These are phyloP conservation scores for Apodemia mormo DNA, from an alignment of 2,888 invertebrate genomes.

Conservation along the genomic window DNA sequence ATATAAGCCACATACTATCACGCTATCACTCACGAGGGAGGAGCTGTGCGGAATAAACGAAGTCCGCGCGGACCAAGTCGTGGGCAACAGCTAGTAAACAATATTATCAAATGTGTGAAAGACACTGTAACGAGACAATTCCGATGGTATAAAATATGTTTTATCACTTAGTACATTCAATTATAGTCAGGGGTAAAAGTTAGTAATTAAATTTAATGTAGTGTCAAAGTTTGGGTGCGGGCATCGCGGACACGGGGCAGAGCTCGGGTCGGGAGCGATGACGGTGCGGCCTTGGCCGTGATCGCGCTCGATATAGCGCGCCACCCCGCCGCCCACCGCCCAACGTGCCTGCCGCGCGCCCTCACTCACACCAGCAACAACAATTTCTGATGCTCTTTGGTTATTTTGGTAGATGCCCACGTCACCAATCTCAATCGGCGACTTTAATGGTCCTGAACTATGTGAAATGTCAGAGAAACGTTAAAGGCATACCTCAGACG, in stretches of 20 bases:
- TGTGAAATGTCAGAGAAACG: background rate
- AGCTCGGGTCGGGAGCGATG: constrained; percentile 49
- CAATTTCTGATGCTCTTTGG: constrained; percentile 50
- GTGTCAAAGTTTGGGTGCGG: constrained; percentile 19
- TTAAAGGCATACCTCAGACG: background rate
- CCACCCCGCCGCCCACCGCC: constrained; percentile 42
- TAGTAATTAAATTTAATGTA: background rate
- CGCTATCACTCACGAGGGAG: no score
- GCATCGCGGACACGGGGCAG: constrained; percentile 33
- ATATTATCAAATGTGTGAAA: no score
- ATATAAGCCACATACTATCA: no score
- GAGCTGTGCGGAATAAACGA: no score
- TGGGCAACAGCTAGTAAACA: no score
- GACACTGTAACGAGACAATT: no score
- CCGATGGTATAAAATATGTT: no score
- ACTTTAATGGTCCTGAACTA: constrained; percentile 27
- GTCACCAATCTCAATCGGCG: constrained; percentile 37
- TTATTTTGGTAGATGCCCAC: constrained; percentile 49
- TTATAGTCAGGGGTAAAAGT: background rate
- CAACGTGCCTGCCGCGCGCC: constrained; percentile 30
- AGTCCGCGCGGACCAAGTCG: no score
- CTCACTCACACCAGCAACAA: constrained; percentile 51
- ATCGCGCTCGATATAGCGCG: constrained; percentile 79
- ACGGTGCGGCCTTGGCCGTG: constrained; percentile 77
- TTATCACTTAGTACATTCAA: background rate